Evolutionary conservation across 2,888 invertebrate species (phyloP), one percentile per base, ranked within the genome.

Genomic region (Folsomia manolachei): DNA sequence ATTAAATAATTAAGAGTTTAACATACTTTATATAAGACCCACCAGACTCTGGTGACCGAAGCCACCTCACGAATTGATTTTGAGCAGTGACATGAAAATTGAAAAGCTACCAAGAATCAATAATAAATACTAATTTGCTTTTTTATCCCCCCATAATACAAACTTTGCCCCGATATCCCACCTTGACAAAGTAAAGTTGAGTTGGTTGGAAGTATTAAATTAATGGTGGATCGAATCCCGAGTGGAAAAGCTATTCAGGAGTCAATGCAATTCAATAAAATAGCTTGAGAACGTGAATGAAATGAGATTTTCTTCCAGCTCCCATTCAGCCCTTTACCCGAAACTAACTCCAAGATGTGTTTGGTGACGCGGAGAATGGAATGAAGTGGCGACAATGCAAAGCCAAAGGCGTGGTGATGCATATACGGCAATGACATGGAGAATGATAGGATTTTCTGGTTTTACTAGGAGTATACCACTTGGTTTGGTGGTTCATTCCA

Each of bases 401-500:
- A n/a, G n/a, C n/a, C 39, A 39, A 56, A 51, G 65, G 65, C 65
- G 65, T 66, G 65, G 65, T 27, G 24, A 23, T 51, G 21, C 51
- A 66, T 52, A 64, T 64, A n/a, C n/a, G 9, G 64, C n/a, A 64
- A n/a, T n/a, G 21, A 27, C 24, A 1, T 14, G 26, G 19, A 27
- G 64, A 64, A 2, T 27, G n/a, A 23, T 14, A 62, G 24, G n/a
- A n/a, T n/a, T n/a, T n/a, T n/a, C n/a, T n/a, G n/a, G n/a, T n/a
- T n/a, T n/a, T n/a, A n/a, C n/a, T n/a, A n/a, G n/a, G n/a, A n/a
- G n/a, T n/a, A 66, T 23, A 52, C 23, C 51, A 66, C n/a, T 56
- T 19, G 19, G 4, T 56, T 56, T 14, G 39, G n/a, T 66, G 66
- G 66, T 66, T 66, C 66, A 66, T 66, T 67, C 67, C 67, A 26